Conservation (phyloP, 37 sponge, comb jelly and placozoan genomes). For the Theonella swinhoei region DNA sequence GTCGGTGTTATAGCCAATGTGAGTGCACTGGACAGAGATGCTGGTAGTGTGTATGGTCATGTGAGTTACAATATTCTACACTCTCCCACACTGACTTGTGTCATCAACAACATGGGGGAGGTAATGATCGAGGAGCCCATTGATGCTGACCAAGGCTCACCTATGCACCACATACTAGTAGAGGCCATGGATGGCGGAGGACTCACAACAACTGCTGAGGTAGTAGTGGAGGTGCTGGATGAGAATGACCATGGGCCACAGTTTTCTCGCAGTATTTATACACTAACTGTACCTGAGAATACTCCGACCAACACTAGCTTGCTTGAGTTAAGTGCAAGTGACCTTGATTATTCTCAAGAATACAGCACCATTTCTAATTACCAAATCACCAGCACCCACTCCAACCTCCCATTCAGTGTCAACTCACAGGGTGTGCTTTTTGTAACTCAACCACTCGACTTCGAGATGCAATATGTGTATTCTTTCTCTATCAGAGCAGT, state of each 20-base stretch:
- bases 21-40: conserved; percentile 33
- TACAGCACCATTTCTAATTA: conserved; percentile 17
- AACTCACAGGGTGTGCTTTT: conserved; percentile 24
- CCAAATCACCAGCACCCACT: background rate
- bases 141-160: conserved; percentile 34
- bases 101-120: conserved; percentile 25
- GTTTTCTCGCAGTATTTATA: conserved; percentile 13
- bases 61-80: conserved; percentile 23
- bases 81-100: background rate
- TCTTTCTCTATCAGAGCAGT: conserved; percentile 47
- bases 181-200: conserved; percentile 52
- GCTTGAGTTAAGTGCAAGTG: conserved; percentile 23
- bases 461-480: conserved; percentile 44
- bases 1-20: conserved; percentile 29
- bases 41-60: conserved; percentile 21
- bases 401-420: conserved; percentile 38
- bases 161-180: background rate
- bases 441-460: conserved; percentile 29
- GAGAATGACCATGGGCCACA: conserved; percentile 60
- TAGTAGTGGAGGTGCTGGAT: conserved; percentile 42
- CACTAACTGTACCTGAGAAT: conserved; percentile 39
- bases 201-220: conserved; percentile 5
- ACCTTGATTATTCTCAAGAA: conserved; percentile 14
- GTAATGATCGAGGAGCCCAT: conserved; percentile 15
- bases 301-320: background rate